Evolutionary conservation across 2,888 invertebrate genomes (phyloP).

Genomic region (Corbicula japonica): DNA sequence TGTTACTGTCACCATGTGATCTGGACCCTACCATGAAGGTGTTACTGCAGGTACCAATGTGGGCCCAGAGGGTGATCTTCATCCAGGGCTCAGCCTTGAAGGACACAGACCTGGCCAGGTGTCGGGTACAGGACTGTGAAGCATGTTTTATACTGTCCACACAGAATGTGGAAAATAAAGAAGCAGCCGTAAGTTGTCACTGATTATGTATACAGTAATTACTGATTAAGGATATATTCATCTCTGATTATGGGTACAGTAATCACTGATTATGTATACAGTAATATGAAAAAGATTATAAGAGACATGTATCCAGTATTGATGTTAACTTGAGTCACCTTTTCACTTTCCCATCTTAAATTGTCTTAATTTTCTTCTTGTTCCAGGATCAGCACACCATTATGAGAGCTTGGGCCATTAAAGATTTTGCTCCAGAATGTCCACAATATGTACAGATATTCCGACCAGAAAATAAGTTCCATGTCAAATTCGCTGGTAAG

Average conservation of each 20-base stretch:
- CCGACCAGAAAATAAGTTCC: slow-evolving; percentile 98
- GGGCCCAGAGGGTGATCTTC: slow-evolving; percentile 99
- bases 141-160: slow-evolving; percentile 99
- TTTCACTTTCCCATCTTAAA: too few species aligned
- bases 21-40: slow-evolving; percentile 99
- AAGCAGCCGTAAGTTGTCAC: slow-evolving; percentile 93
- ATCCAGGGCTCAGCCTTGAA: slow-evolving; percentile 98
- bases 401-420: slow-evolving; percentile 97
- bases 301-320: too few species aligned
- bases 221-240: too few species aligned
- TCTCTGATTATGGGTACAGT: too few species aligned
- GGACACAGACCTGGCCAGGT: slow-evolving; percentile 97
- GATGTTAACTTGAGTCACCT: too few species aligned
- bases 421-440: slow-evolving; percentile 98
- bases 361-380: too few species aligned
- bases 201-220: too few species aligned
- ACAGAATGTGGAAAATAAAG: slow-evolving; percentile 98
- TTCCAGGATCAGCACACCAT: slow-evolving; percentile 92
- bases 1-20: slow-evolving; percentile 98
- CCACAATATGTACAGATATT: slow-evolving; percentile 99
- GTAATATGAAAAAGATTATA: too few species aligned
- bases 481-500: slow-evolving; percentile 96
- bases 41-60: slow-evolving; percentile 97
- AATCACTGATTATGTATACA: too few species aligned
- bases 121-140: slow-evolving; percentile 98